phyloP scores from a whole-genome alignment of 2,888 invertebrate genomes.

The Hoplodrina ambigua region DNA sequence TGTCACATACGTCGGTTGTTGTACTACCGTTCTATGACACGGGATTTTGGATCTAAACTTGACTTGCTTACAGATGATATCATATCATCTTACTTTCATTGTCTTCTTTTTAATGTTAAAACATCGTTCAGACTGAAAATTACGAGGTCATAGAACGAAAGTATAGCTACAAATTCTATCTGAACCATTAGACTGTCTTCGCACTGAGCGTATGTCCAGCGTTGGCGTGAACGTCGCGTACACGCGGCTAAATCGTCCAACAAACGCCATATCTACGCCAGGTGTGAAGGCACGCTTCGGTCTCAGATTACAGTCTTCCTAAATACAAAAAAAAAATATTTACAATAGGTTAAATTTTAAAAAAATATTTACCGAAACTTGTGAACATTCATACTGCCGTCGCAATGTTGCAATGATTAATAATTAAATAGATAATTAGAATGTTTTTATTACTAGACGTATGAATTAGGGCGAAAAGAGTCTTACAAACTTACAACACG shows the following conservation, averaged over 20 bases:
- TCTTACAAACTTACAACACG: too few species aligned
- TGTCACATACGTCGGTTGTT: not conserved
- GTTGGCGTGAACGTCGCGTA: not conserved
- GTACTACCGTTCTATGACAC: not conserved
- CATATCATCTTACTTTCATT: too few species aligned
- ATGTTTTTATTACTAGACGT: slow-evolving; percentile 24
- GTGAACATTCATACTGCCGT: slow-evolving; percentile 7
- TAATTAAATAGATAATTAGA: slow-evolving; percentile 9
- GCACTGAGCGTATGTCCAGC: not conserved
- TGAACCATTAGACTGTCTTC: not conserved
- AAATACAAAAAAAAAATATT: slow-evolving; percentile 4
- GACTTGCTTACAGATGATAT: too few species aligned
- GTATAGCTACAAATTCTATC: not conserved
- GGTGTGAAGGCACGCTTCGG: not conserved
- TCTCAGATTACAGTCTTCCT: slow-evolving; percentile 26
- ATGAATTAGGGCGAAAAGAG: not conserved
- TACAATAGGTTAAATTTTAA: not conserved
- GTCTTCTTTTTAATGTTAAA: not conserved
- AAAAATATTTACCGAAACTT: not conserved
- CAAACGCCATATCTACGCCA: not conserved
- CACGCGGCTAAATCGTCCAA: not conserved
- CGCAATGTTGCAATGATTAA: not conserved
- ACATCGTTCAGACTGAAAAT: not conserved
- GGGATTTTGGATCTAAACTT: not conserved
- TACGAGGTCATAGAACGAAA: not conserved